These are phyloP conservation scores for Drosophila aff. DNA, from an alignment of 1,140 invertebrate species.

Conservation along the genomic window DNA sequence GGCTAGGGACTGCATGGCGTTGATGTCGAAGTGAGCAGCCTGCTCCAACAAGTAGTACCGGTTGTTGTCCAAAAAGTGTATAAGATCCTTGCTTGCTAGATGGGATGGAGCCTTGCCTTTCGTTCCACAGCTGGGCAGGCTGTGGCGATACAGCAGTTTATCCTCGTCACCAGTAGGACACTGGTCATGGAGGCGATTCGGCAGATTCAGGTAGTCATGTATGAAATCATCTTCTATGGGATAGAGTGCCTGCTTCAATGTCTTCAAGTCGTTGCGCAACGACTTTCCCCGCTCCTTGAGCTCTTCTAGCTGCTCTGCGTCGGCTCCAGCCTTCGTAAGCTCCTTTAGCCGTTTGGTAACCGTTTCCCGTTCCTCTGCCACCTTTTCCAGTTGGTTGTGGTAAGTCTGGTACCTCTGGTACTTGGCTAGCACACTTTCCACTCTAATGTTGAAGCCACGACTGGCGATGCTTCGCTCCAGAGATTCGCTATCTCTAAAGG, in stretches of 20 bases:
- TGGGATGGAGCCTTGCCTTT: slow-evolving; percentile 20
- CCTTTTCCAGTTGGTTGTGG: slow-evolving; percentile 71
- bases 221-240: slow-evolving; percentile 87
- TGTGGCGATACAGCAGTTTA: slow-evolving; percentile 84
- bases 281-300: slow-evolving; percentile 85
- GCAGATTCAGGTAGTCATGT: slow-evolving; percentile 86
- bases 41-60: slow-evolving; percentile 87
- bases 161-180: slow-evolving; percentile 85
- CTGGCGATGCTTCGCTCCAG: slow-evolving; percentile 86
- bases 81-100: slow-evolving; percentile 81
- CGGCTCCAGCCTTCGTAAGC: slow-evolving; percentile 38
- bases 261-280: slow-evolving; percentile 86
- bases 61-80: slow-evolving; percentile 86
- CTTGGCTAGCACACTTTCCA: slow-evolving; percentile 85
- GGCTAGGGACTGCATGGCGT: slow-evolving; percentile 84
- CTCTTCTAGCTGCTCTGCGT: slow-evolving; percentile 49
- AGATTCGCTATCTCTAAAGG: slow-evolving; percentile 85
- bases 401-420: slow-evolving; percentile 87
- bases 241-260: slow-evolving; percentile 86
- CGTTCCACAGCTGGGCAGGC: not conserved
- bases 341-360: slow-evolving; percentile 72
- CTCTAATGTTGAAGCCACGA: slow-evolving; percentile 85
- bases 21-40: slow-evolving; percentile 87
- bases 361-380: slow-evolving; percentile 84
- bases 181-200: slow-evolving; percentile 87